Conservation (phyloP, 2,113 vertebrate species). For the Seriola quinqueradiata region DNA sequence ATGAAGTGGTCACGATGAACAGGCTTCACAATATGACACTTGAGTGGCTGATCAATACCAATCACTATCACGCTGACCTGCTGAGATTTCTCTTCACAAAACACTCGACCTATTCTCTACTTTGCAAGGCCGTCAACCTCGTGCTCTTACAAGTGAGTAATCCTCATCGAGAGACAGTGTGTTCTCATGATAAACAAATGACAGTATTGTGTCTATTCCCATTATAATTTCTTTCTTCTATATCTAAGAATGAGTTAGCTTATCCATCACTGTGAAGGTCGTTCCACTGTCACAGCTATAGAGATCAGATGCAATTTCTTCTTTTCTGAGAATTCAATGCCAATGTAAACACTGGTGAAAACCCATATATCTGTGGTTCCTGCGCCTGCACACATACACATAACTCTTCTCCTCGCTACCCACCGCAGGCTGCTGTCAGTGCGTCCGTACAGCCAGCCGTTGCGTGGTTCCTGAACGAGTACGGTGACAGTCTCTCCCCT, state of each 20-base stretch:
- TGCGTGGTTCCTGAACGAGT: conserved; percentile 90
- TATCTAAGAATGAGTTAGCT: not conserved
- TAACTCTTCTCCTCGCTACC: conserved; percentile 34
- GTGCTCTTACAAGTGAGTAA: not conserved
- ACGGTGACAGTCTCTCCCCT: conserved; percentile 87
- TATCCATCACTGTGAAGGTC: not conserved
- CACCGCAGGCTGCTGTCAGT: conserved; percentile 90
- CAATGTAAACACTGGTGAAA: not conserved
- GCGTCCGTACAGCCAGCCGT: conserved; percentile 96
- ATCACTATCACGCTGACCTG: not conserved
- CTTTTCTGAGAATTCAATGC: not conserved
- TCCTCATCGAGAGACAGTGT: not conserved
- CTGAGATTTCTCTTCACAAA: not conserved
- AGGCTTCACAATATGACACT: not conserved
- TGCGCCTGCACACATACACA: not conserved
- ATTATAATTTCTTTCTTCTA: not conserved
- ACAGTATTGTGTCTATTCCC: not conserved
- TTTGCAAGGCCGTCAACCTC: not conserved
- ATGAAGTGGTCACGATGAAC: not conserved
- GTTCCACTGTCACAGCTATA: not conserved
- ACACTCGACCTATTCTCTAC: not conserved
- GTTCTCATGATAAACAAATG: not conserved
- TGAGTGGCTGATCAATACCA: not conserved
- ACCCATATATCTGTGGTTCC: not conserved
- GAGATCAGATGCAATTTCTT: not conserved